phyloP scores from a whole-genome alignment of 1,140 invertebrate genomes.

The Aleiodes sp. region DNA sequence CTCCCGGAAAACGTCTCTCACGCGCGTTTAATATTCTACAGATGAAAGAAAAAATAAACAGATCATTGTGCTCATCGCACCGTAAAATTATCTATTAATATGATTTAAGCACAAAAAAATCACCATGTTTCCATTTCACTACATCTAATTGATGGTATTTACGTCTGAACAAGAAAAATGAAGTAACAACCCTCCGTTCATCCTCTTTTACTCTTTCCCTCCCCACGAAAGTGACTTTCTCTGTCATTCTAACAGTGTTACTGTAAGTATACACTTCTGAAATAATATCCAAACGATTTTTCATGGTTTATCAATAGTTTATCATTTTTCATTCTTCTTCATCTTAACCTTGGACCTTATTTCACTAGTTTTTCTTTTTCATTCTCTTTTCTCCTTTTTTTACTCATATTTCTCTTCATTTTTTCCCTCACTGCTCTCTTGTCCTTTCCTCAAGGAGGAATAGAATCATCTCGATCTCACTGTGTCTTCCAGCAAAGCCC shows the following conservation, averaged over 20 bases:
- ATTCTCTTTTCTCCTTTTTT: background rate
- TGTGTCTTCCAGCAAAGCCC: background rate
- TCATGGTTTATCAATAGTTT: background rate
- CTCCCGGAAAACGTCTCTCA: no score
- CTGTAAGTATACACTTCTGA: background rate
- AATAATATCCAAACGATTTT: conserved; percentile 6
- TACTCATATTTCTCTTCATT: background rate
- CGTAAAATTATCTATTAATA: background rate
- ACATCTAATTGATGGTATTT: background rate
- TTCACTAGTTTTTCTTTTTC: background rate
- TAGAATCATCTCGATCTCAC: conserved; percentile 21
- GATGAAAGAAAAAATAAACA: no score
- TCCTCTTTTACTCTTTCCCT: background rate
- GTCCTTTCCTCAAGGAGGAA: conserved; percentile 18
- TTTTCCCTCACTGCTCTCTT: conserved; percentile 1
- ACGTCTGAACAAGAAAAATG: background rate
- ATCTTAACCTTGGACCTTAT: background rate
- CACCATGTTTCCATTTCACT: background rate
- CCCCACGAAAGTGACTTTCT: background rate
- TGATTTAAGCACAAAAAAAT: background rate
- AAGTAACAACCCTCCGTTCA: background rate
- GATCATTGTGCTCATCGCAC: no score
- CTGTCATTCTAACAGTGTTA: background rate
- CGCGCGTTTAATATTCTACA: no score
- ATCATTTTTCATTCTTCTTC: background rate